phyloP scores from a whole-genome alignment of 1,140 invertebrate genomes.

The Drosophila funebris region DNA sequence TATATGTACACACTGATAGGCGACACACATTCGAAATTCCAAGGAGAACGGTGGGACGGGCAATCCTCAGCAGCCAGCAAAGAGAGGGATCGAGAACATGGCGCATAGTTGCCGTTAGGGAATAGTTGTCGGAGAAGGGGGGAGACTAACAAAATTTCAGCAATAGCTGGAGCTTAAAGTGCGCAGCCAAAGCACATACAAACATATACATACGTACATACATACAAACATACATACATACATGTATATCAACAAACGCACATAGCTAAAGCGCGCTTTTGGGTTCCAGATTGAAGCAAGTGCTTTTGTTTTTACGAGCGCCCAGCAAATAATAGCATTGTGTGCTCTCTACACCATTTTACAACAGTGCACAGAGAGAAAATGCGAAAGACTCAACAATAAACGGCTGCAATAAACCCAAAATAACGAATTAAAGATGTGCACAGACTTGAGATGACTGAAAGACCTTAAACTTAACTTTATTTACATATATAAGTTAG shows the following conservation, averaged over 20 bases:
- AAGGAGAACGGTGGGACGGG: constrained; percentile 10
- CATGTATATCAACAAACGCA: background rate
- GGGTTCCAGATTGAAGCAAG: constrained; percentile 36
- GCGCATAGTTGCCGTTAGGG: constrained; percentile 39
- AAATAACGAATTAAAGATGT: too few relatives aligned
- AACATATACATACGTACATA: constrained; percentile 26
- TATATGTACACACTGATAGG: constrained; percentile 19
- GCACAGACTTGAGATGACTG: background rate
- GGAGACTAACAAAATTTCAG: constrained; percentile 37
- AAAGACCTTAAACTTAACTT: background rate
- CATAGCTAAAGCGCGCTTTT: constrained; percentile 38
- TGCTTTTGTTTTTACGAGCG: constrained; percentile 53
- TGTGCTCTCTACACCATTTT: constrained; percentile 34
- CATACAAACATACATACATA: constrained; percentile 22
- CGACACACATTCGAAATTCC: constrained; percentile 48
- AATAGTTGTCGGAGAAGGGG: constrained; percentile 4
- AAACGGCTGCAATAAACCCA: background rate
- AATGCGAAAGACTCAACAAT: constrained; percentile 4
- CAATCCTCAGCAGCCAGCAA: background rate
- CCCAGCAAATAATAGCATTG: constrained; percentile 49
- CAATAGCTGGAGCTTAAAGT: constrained; percentile 69
- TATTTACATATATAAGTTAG: background rate
- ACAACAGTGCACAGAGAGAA: constrained; percentile 31
- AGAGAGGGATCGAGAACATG: constrained; percentile 25
- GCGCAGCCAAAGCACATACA: constrained; percentile 37